These are phyloP conservation scores for Eupithecia dodoneata DNA, from an alignment of 2,888 invertebrate genomes.

Conservation along the genomic window DNA sequence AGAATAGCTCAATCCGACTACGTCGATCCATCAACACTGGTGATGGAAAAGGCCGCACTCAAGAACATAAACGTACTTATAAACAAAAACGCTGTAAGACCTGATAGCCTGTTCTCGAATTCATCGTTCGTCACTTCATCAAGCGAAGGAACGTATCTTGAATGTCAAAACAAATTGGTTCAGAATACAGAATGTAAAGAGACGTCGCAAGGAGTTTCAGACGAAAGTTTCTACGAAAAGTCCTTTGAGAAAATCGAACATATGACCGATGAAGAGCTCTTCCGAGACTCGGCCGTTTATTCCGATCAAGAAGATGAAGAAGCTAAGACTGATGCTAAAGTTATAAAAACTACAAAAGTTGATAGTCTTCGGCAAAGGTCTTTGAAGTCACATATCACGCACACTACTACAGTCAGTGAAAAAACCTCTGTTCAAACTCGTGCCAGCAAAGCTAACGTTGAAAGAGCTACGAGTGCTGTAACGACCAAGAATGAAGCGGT, in stretches of 20 bases:
- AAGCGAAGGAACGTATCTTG: conserved; percentile 79
- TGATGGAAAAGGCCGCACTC: conserved; percentile 72
- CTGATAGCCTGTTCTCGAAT: conserved; percentile 84
- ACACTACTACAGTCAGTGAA: conserved; percentile 57
- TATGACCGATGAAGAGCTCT: conserved; percentile 87
- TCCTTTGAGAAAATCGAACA: conserved; percentile 90
- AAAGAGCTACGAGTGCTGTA: conserved; percentile 41
- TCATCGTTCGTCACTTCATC: conserved; percentile 83
- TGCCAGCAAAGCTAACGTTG: conserved; percentile 29
- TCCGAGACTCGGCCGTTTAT: conserved; percentile 93
- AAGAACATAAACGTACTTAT: conserved; percentile 86
- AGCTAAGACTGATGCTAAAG: conserved; percentile 55
- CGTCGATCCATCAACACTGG: conserved; percentile 90
- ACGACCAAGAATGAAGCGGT: conserved; percentile 56
- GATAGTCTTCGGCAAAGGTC: conserved; percentile 68
- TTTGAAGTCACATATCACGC: conserved; percentile 61
- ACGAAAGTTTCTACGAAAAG: conserved; percentile 90
- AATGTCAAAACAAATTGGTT: conserved; percentile 54
- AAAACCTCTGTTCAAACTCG: conserved; percentile 57
- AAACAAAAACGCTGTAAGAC: conserved; percentile 84
- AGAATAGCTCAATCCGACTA: conserved; percentile 95
- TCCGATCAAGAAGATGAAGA: conserved; percentile 88
- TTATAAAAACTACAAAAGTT: conserved; percentile 58
- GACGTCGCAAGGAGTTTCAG: conserved; percentile 65
- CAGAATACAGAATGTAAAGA: conserved; percentile 41